These are phyloP conservation scores for Neoarius graeffei DNA, from an alignment of 2,113 vertebrate species.

Conservation along the genomic window DNA sequence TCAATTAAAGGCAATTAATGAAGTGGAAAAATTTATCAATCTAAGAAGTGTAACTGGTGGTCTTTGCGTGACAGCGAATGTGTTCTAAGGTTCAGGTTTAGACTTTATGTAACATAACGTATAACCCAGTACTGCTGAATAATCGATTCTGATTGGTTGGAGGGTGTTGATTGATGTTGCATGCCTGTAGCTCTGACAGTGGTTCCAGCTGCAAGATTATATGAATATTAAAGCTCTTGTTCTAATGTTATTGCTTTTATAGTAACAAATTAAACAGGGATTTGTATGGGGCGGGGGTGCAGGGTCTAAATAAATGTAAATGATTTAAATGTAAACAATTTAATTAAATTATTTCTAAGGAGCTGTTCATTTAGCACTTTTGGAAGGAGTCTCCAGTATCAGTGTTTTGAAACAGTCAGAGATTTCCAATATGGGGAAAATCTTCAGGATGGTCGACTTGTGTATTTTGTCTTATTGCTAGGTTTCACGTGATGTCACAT, in stretches of 20 bases:
- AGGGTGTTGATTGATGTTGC: neutral
- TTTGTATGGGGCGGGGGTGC: too few relatives aligned
- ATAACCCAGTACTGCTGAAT: neutral
- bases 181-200: too few relatives aligned
- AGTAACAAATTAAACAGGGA: too few relatives aligned
- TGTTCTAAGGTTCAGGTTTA: neutral
- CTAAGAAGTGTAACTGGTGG: neutral
- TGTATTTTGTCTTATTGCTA: neutral
- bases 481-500: too few relatives aligned
- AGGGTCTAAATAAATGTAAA: too few relatives aligned
- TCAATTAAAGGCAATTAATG: slow-evolving; percentile 64
- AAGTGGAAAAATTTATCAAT: slow-evolving; percentile 56
- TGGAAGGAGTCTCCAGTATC: neutral
- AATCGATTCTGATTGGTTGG: neutral
- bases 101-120: neutral
- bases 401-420: neutral
- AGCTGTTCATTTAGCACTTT: neutral
- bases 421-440: neutral
- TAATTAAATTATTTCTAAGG: neutral
- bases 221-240: too few relatives aligned
- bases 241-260: too few relatives aligned
- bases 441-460: neutral
- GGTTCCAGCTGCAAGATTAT: too few relatives aligned
- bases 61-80: neutral
- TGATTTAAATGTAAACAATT: too few relatives aligned